phyloP scores from a whole-genome alignment of 2,797 vertebrate genomes.

The Borostomias antarcticus region DNA sequence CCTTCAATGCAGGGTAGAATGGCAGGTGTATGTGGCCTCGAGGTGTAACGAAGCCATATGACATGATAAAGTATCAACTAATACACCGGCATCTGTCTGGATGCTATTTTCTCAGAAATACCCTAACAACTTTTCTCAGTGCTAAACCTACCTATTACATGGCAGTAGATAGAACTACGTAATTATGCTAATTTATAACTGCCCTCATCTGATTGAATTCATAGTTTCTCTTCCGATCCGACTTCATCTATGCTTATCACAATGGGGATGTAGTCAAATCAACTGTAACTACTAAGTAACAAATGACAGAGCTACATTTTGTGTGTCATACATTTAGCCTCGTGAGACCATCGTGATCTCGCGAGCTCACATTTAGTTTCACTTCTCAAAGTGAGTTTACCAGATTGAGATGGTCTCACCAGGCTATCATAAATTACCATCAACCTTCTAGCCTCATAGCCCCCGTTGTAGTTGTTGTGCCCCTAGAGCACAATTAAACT shows the following conservation, averaged over 20 bases:
- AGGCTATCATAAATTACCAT: constrained; percentile 61
- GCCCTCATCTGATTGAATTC: background rate
- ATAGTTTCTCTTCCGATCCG: background rate
- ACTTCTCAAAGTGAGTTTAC: too few relatives aligned
- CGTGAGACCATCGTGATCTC: too few relatives aligned
- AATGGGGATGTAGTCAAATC: constrained; percentile 37
- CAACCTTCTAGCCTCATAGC: constrained; percentile 65
- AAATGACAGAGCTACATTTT: constrained; percentile 61
- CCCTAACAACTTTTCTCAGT: too few relatives aligned
- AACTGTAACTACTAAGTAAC: constrained; percentile 51
- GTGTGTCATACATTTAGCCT: too few relatives aligned
- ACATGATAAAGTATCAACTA: background rate
- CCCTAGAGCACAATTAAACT: too few relatives aligned
- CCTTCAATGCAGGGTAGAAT: background rate
- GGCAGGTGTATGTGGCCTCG: background rate
- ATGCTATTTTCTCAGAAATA: too few relatives aligned
- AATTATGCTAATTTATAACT: background rate
- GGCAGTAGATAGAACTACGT: background rate
- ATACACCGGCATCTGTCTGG: too few relatives aligned
- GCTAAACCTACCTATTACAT: too few relatives aligned
- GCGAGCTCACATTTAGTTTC: too few relatives aligned
- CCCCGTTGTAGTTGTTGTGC: too few relatives aligned
- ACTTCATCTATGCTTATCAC: constrained; percentile 28
- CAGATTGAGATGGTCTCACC: too few relatives aligned
- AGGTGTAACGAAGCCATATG: background rate